Evolutionary conservation across 2,888 invertebrate genomes (phyloP), one percentile per base, ranked within the genome.

Genomic region (Chromoteleia sp.): DNA sequence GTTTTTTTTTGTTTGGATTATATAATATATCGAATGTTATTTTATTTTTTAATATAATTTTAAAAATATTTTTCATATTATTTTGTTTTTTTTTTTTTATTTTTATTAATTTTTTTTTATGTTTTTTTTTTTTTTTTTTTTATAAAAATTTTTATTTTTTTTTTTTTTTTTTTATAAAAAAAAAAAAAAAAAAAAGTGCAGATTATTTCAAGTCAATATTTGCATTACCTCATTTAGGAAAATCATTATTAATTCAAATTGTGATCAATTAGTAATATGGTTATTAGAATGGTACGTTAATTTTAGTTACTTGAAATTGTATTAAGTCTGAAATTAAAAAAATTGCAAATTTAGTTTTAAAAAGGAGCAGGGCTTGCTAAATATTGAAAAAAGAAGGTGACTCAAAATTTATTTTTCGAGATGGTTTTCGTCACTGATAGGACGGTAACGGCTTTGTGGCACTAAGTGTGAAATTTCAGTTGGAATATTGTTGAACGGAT

Each of bases 401-500:
- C 15, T 30, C 0, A 17, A 15, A 54, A 15, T 5, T 50, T 50
- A 12, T 50, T 30, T 30, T 54, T 30, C 8, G 12, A 33, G 10
- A 54, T 54, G 1, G 15, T 14, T 56, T 56, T 39, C 36, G 29
- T 56, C 54, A 33, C 2, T 1, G 12, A 4, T 12, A 8, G 8
- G n/a, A 39, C 19, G 5, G 15, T 21, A 21, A 50, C 12, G 10
- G 12, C 8, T 17, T 10, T 17, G 45, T 61, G 61, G 61, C 61
- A 61, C 61, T 61, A 61, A 61, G 61, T 61, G 61, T 61, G 14
- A 43, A 59, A 43, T 12, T 43, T 59, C 43, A 43, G 59, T 59
- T 30, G 14, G 25, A 29, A 59, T 43, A 59, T 43, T 59, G 29
- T 43, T 29, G 43, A 59, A 59, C 7, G 2, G n/a, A 36, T 1